These are phyloP conservation scores for Lepidurus apus DNA, from an alignment of 1,140 invertebrate genomes.

Conservation along the genomic window DNA sequence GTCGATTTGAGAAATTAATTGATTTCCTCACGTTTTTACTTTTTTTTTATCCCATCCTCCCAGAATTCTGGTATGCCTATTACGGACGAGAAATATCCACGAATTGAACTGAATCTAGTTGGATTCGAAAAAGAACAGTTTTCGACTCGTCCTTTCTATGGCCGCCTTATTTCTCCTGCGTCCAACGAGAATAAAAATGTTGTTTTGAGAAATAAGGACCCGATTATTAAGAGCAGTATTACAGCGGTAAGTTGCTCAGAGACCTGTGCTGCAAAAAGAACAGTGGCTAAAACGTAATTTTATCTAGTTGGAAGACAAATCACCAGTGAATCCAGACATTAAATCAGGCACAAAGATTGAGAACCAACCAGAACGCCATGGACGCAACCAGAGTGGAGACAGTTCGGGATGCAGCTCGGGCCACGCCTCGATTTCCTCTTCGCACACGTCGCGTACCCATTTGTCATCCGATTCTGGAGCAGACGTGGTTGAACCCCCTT, in stretches of 20 bases:
- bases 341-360: slow-evolving; percentile 31
- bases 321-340: not conserved
- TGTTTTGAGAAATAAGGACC: not conserved
- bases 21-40: not conserved
- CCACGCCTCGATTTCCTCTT: slow-evolving; percentile 53
- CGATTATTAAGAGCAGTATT: not conserved
- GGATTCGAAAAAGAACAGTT: not conserved
- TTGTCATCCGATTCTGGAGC: not conserved
- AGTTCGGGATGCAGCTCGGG: slow-evolving; percentile 44
- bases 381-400: slow-evolving; percentile 49
- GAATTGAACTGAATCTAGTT: not conserved
- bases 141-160: not conserved
- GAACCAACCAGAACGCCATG: slow-evolving; percentile 46
- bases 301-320: not conserved
- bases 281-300: not conserved
- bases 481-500: not conserved
- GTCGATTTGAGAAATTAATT: not conserved
- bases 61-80: not conserved
- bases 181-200: not conserved
- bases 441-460: not conserved
- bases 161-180: not conserved
- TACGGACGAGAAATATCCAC: not conserved
- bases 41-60: not conserved
- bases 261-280: not conserved
- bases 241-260: not conserved